Conservation (phyloP, 2,888 invertebrate genomes). For the Plemyria rubiginata region DNA sequence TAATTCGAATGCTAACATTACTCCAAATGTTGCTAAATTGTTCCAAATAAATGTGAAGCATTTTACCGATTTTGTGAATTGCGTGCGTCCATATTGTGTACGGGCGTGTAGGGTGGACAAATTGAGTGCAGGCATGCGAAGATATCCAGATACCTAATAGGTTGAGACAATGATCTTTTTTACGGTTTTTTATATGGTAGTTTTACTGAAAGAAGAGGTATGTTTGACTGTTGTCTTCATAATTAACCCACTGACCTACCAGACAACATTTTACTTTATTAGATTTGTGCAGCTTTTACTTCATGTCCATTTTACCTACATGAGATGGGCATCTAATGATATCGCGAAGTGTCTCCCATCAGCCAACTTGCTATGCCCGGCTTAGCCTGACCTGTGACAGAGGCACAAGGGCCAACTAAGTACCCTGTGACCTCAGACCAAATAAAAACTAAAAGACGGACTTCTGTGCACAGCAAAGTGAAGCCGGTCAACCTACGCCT, state of each 20-base stretch:
- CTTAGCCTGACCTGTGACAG: no score
- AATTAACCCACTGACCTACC: neutral
- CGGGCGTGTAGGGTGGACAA: conserved; percentile 36
- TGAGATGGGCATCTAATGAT: no score
- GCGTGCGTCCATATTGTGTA: conserved; percentile 55
- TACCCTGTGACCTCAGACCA: no score
- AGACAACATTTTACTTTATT: no score
- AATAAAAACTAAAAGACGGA: no score
- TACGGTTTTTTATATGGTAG: conserved; percentile 23
- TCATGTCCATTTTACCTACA: no score
- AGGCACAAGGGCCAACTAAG: no score
- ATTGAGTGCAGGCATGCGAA: conserved; percentile 26
- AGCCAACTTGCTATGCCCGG: no score
- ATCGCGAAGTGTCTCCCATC: no score
- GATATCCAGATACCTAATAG: conserved; percentile 24
- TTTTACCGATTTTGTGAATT: conserved; percentile 44
- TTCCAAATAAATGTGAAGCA: conserved; percentile 35
- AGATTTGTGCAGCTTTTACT: no score
- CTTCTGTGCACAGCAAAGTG: no score
- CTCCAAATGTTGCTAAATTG: conserved; percentile 35
- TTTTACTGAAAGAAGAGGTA: conserved; percentile 16
- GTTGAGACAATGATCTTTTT: conserved; percentile 25
- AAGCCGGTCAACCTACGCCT: no score
- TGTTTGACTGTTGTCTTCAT: neutral
- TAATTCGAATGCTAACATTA: conserved; percentile 32